Evolutionary conservation across 2,797 vertebrate species (phyloP).

Genomic region (Pseudocheirus occidentalis): DNA sequence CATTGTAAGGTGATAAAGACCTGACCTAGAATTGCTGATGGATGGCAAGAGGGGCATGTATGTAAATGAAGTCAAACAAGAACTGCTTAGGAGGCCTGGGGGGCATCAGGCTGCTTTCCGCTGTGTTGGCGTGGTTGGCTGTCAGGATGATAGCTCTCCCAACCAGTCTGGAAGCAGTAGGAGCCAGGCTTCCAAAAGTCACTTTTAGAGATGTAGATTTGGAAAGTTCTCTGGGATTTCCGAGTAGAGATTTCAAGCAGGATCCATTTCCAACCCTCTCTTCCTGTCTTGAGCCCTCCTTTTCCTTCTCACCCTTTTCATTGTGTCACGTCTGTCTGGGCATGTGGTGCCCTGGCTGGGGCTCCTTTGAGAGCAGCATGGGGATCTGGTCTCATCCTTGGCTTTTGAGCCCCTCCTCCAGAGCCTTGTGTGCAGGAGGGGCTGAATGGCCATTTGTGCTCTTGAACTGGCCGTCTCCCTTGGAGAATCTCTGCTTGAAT

Average conservation of each 20-base stretch:
- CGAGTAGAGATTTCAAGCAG: not conserved
- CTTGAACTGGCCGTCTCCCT: not conserved
- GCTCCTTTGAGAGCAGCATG: not conserved
- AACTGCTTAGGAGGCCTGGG: too few species aligned
- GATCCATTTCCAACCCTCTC: not conserved
- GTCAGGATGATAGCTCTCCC: not conserved
- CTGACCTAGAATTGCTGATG: not conserved
- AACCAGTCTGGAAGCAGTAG: fast-evolving
- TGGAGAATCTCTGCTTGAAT: not conserved
- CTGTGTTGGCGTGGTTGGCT: too few species aligned
- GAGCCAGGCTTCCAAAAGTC: not conserved
- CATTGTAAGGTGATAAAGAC: not conserved
- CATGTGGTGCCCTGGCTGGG: not conserved
- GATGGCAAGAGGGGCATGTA: fast-evolving
- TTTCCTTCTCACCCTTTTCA: not conserved
- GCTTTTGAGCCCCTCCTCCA: not conserved
- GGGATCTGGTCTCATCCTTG: not conserved
- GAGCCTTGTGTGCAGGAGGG: not conserved
- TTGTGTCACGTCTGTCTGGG: not conserved
- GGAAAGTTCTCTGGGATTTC: not conserved
- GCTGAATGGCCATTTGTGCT: not conserved
- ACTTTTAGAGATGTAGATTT: not conserved
- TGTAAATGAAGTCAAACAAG: not conserved
- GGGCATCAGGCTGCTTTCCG: not conserved
- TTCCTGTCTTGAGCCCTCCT: not conserved